Conservation (phyloP, 2,888 invertebrate species). For the Petrolisthes manimaculis region DNA sequence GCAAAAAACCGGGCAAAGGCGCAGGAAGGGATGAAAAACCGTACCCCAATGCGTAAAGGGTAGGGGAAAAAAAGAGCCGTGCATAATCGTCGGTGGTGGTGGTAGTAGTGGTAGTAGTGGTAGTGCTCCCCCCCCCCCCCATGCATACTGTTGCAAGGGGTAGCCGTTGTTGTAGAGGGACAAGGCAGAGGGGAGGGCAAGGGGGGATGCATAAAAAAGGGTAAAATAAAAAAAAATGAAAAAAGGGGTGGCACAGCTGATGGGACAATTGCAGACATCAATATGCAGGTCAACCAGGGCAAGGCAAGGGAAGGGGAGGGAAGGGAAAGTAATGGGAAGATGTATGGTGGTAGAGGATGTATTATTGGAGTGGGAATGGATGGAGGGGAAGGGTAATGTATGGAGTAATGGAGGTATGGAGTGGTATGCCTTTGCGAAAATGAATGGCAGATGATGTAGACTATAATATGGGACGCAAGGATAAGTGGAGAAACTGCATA, state of each 20-base stretch:
- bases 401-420: slow-evolving; percentile 12
- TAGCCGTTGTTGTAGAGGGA: slow-evolving; percentile 17
- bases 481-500: not conserved
- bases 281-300: slow-evolving; percentile 56
- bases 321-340: slow-evolving; percentile 11
- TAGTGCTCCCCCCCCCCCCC: not conserved
- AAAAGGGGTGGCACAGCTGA: slow-evolving; percentile 30
- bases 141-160: slow-evolving; percentile 58
- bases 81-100: slow-evolving; percentile 38
- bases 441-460: not conserved
- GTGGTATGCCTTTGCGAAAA: not conserved
- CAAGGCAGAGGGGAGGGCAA: slow-evolving; percentile 13
- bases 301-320: slow-evolving; percentile 19
- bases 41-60: slow-evolving; percentile 9
- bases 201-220: not conserved
- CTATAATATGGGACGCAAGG: slow-evolving; percentile 14
- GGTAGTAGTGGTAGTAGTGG: not conserved
- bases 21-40: not conserved
- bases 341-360: slow-evolving; percentile 24
- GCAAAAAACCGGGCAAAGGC: slow-evolving; percentile 25
- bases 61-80: slow-evolving; percentile 19
- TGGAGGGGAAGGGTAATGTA: slow-evolving; percentile 8
- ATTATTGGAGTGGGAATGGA: slow-evolving; percentile 2
- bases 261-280: slow-evolving; percentile 61
- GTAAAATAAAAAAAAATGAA: not conserved